phyloP scores from a whole-genome alignment of 1,140 invertebrate genomes.

The Drosophila lini region DNA sequence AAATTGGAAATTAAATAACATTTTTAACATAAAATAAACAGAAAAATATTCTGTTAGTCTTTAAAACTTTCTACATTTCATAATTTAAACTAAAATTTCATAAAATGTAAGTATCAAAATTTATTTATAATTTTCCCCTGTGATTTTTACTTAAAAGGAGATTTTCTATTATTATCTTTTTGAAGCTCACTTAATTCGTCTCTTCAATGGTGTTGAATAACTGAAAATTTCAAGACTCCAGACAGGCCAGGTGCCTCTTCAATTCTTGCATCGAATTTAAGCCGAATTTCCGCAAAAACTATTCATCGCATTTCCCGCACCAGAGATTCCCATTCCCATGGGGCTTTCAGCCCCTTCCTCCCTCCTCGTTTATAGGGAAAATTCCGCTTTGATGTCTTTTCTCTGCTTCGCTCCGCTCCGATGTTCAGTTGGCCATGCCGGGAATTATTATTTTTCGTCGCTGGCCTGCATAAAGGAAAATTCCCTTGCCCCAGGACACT shows the following conservation, averaged over 20 bases:
- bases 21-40: not conserved
- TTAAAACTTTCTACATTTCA: not conserved
- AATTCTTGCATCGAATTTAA: conserved; percentile 42
- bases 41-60: not conserved
- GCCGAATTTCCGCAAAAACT: conserved; percentile 42
- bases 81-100: not conserved
- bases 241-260: not conserved
- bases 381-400: conserved; percentile 41
- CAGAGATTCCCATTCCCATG: conserved; percentile 21
- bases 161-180: not conserved
- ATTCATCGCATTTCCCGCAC: conserved; percentile 40
- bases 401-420: conserved; percentile 9
- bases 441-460: conserved; percentile 47
- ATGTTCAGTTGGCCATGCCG: conserved; percentile 43
- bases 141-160: not conserved
- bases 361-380: conserved; percentile 30
- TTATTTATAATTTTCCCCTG: not conserved
- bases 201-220: not conserved
- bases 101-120: not conserved
- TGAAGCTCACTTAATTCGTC: not conserved
- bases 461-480: conserved; percentile 51
- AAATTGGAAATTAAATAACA: not conserved
- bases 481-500: conserved; percentile 47
- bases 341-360: not conserved
- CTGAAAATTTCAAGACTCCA: conserved; percentile 1